phyloP scores from a whole-genome alignment of 2,888 invertebrate genomes.

The Keiferia lycopersicella region DNA sequence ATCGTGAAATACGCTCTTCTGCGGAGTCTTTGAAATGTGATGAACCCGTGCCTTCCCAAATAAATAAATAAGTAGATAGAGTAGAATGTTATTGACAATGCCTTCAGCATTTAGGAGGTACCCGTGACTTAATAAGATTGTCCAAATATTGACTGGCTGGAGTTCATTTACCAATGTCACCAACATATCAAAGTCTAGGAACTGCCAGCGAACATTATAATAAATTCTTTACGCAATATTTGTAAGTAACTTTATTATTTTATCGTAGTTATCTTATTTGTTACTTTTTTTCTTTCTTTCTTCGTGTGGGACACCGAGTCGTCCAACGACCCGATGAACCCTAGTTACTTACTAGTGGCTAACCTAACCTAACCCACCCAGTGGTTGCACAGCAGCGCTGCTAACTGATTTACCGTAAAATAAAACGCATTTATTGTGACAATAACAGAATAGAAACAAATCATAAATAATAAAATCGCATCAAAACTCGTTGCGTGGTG shows the following conservation, averaged over 20 bases:
- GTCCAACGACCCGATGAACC: too few relatives aligned
- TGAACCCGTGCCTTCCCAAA: conserved; percentile 4
- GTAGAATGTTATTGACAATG: conserved; percentile 16
- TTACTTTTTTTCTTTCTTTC: too few relatives aligned
- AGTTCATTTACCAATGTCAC: neutral
- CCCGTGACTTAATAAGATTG: conserved; percentile 10
- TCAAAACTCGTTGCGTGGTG: too few relatives aligned
- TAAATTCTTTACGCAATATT: neutral
- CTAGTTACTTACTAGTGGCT: too few relatives aligned
- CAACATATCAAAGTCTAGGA: conserved; percentile 1
- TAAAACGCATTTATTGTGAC: too few relatives aligned
- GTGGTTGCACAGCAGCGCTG: too few relatives aligned
- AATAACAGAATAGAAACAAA: too few relatives aligned
- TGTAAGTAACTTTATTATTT: conserved; percentile 3
- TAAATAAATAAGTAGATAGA: neutral
- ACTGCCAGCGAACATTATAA: neutral
- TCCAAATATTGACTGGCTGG: neutral
- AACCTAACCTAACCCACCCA: too few relatives aligned
- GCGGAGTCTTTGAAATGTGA: neutral
- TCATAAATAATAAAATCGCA: too few relatives aligned
- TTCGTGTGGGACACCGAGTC: too few relatives aligned
- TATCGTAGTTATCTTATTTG: conserved; percentile 2
- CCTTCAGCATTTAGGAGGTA: conserved; percentile 9
- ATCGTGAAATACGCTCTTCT: neutral
- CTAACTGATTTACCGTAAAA: too few relatives aligned